Evolutionary conservation across 2,888 invertebrate species (phyloP).

Genomic region (Ornithoptera priamus): DNA sequence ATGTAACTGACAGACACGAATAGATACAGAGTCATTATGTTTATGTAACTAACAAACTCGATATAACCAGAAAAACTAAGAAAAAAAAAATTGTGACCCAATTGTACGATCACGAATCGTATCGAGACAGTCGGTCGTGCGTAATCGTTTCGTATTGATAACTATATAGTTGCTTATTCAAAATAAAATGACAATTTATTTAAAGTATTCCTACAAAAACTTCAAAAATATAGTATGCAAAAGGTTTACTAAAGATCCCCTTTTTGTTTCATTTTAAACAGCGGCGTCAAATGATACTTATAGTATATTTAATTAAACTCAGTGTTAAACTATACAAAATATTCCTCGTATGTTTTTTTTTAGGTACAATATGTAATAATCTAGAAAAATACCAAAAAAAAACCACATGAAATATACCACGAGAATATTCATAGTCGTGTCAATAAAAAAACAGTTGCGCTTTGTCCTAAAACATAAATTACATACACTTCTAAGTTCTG

Average conservation of each 20-base stretch:
- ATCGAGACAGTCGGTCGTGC: not conserved
- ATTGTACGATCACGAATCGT: constrained; percentile 20
- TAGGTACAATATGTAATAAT: no score
- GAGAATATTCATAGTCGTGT: no score
- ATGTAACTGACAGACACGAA: constrained; percentile 36
- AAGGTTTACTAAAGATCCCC: no score
- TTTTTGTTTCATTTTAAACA: no score
- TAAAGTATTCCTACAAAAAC: not conserved
- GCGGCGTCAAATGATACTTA: no score
- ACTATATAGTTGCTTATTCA: not conserved
- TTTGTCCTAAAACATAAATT: constrained; percentile 3
- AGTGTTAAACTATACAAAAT: no score
- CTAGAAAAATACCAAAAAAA: no score
- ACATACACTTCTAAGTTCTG: constrained; percentile 15
- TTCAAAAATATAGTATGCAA: no score
- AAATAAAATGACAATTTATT: not conserved
- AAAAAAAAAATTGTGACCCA: constrained; percentile 29
- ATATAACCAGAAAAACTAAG: constrained; percentile 24
- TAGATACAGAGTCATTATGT: constrained; percentile 32
- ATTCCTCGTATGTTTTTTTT: no score
- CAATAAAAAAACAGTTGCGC: not conserved
- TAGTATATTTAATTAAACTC: no score
- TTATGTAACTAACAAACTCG: constrained; percentile 34
- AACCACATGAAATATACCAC: no score
- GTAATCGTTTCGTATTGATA: constrained; percentile 11